phyloP scores from a whole-genome alignment of 92 coral and sea anemone genomes.

The Scolanthus callimorphus region DNA sequence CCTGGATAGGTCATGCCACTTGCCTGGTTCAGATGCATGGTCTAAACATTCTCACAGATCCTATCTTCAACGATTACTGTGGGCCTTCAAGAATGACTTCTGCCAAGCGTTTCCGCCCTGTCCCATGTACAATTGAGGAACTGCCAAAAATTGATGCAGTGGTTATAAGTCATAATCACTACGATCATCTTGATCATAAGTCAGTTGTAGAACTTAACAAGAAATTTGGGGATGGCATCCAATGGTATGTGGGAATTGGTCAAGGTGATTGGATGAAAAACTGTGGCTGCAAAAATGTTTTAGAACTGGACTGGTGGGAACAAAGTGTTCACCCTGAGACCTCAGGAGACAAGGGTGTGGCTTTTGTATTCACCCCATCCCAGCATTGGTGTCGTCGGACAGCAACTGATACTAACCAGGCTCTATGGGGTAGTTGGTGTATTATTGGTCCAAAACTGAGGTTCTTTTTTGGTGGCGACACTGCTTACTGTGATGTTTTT shows the following conservation, averaged over 20 bases:
- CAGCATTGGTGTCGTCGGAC: constrained; percentile 93
- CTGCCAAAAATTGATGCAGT: constrained; percentile 89
- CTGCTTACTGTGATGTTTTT: constrained; percentile 86
- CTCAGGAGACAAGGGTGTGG: constrained; percentile 18
- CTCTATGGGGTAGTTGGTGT: constrained; percentile 96
- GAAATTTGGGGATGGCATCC: constrained; percentile 46
- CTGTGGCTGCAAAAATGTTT: constrained; percentile 75
- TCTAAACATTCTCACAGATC: constrained; percentile 79
- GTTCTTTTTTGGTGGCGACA: constrained; percentile 88
- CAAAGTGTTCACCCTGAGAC: constrained; percentile 37
- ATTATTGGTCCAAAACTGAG: constrained; percentile 70
- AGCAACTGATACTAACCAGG: constrained; percentile 63
- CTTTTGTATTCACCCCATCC: constrained; percentile 81
- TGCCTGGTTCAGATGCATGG: constrained; percentile 88
- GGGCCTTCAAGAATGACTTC: constrained; percentile 44
- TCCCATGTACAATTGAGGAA: constrained; percentile 60
- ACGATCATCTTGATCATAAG: constrained; percentile 76
- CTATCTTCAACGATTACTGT: constrained; percentile 78
- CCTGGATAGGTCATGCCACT: constrained; percentile 98
- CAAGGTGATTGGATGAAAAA: constrained; percentile 74
- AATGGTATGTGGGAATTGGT: constrained; percentile 92
- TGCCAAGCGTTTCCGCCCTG: constrained; percentile 78
- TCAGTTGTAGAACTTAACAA: constrained; percentile 58
- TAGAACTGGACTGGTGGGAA: constrained; percentile 92
- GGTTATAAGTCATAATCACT: constrained; percentile 91